Evolutionary conservation across 2,797 vertebrate species (phyloP).

Genomic region (Lemur catta): DNA sequence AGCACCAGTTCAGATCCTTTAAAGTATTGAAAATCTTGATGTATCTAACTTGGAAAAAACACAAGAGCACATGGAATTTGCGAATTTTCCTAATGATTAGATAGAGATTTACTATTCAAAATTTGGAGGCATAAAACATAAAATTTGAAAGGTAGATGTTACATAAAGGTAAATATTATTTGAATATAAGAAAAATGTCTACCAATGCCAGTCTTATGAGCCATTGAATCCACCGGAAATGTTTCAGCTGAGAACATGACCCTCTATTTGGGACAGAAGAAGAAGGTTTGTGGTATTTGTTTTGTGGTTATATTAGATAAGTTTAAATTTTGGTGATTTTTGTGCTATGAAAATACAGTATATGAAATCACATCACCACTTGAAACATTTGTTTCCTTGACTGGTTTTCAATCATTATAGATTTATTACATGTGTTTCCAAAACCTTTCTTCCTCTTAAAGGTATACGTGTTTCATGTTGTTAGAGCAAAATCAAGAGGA

Average conservation of each 20-base stretch:
- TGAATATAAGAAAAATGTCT: neutral
- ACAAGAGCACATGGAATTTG: neutral
- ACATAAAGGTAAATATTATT: neutral
- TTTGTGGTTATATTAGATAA: neutral
- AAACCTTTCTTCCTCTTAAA: neutral
- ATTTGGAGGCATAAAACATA: neutral
- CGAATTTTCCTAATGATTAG: neutral
- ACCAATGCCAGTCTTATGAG: neutral
- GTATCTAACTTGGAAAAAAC: neutral
- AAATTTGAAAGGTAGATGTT: neutral
- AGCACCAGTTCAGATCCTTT: neutral
- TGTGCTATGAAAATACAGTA: neutral
- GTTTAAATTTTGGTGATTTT: neutral
- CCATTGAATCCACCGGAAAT: neutral
- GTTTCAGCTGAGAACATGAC: neutral
- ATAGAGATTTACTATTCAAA: neutral
- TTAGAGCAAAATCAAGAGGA: neutral
- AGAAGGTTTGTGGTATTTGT: neutral
- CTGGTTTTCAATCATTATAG: neutral
- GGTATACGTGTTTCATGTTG: neutral
- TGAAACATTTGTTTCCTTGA: neutral
- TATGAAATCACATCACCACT: neutral
- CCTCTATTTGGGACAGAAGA: neutral
- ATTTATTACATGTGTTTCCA: neutral
- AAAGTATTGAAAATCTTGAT: neutral